Evolutionary conservation across 1,140 invertebrate genomes (phyloP), one percentile per base, ranked within the genome.

Genomic region (Theocolax elegans): DNA sequence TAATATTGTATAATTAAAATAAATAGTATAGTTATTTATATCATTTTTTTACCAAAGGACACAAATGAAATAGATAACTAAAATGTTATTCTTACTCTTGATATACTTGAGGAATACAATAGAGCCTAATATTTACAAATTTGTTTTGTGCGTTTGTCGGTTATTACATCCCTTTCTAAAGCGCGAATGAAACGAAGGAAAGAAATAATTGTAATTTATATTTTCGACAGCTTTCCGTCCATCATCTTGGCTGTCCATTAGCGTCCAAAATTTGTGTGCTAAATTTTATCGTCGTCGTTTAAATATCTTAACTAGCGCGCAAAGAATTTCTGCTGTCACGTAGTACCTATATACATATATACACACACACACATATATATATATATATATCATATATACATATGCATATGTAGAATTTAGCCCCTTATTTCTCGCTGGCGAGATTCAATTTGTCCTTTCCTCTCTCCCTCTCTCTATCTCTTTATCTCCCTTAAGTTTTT

Each of bases 201-300:
- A 62, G 3, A 49, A 62, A 46, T 3, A 44, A 54, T 49, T 58
- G 23, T 54, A 1, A 25, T 67, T 29, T 64, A 21, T 31, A 53
- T 51, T n/a, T 42, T 54, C 48, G 72, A 68, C 79, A 80, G 77
- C 76, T 63, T 78, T 81, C 80, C 80, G 80, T 81, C 80, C 80
- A 79, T 64, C 78, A 64, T 73, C 68, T 78, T 71, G 77, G 80
- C 76, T 79, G 78, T 75, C 69, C 54, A 46, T 54, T 49, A 38
- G 35, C 53, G 21, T 60, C 25, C 35, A 40, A 25, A 66, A 7
- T 56, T 35, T 54, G 19, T 46, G 63, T n/a, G 8, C n/a, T 6
- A 40, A 40, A 3, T 66, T 66, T 53, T 42, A 29, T n/a, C 42
- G 25, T 46, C 25, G 23, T 35, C 25, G 42, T 35, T 46, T 56